Evolutionary conservation across 2,888 invertebrate genomes (phyloP).

Genomic region (Petrolisthes cinctipes): DNA sequence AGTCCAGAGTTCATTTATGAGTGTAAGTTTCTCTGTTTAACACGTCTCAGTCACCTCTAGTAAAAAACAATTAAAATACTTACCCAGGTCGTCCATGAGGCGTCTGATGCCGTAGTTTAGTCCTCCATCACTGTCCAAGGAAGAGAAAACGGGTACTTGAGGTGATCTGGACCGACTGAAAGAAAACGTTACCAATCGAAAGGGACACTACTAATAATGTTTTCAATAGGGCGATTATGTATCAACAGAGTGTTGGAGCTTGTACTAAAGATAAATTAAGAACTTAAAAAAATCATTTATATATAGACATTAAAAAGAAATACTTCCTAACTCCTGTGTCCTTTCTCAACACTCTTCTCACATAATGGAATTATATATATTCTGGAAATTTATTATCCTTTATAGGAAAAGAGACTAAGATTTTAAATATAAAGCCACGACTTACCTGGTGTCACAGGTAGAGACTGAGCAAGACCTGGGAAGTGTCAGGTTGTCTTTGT

Average conservation of each 20-base stretch:
- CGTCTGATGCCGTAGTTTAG: conserved; percentile 60
- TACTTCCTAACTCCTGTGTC: too few species aligned
- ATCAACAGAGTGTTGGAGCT: too few species aligned
- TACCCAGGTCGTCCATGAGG: conserved; percentile 62
- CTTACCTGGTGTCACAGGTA: conserved; percentile 30
- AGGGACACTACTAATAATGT: too few species aligned
- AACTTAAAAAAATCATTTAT: too few species aligned
- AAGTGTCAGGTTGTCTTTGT: background rate
- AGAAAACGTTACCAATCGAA: conserved; percentile 11
- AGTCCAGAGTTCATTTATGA: too few species aligned
- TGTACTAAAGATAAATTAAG: too few species aligned
- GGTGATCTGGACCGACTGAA: conserved; percentile 50
- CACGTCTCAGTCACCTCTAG: too few species aligned
- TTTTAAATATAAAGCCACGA: background rate
- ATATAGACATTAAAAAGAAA: too few species aligned
- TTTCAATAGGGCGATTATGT: too few species aligned
- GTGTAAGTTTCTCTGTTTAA: too few species aligned
- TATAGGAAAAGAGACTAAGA: background rate
- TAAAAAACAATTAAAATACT: background rate
- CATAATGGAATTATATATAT: too few species aligned
- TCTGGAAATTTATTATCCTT: background rate
- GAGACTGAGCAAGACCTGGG: conserved; percentile 42
- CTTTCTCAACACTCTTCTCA: too few species aligned
- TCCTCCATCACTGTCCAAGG: conserved; percentile 43
- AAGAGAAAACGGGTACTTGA: conserved; percentile 26